Evolutionary conservation across 2,797 vertebrate species (phyloP).

Genomic region (Argyrosomus regius): DNA sequence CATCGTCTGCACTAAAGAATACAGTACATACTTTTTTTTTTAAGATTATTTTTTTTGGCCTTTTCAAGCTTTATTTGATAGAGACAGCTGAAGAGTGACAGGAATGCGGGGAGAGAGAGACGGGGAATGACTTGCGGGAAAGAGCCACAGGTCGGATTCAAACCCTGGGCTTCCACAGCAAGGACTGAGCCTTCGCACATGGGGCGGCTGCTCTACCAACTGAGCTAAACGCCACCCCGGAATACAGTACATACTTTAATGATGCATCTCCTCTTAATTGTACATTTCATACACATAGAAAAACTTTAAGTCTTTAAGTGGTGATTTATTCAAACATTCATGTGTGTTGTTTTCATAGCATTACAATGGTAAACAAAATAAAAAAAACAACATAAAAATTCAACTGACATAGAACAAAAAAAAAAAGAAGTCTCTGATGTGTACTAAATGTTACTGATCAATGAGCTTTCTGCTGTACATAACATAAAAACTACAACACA

Average conservation of each 20-base stretch:
- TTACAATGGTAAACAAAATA: conserved; percentile 55
- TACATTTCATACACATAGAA: conserved; percentile 1
- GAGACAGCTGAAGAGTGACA: no score
- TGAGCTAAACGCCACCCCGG: not conserved
- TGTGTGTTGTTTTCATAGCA: conserved; percentile 53
- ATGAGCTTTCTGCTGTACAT: conserved; percentile 41
- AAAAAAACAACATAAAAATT: conserved; percentile 50
- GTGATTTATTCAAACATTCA: conserved; percentile 72
- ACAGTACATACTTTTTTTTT: no score
- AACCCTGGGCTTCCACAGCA: no score
- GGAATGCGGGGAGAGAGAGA: no score
- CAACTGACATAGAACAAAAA: conserved; percentile 20
- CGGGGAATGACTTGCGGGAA: no score
- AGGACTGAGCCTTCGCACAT: no score
- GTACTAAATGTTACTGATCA: conserved; percentile 31
- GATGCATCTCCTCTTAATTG: not conserved
- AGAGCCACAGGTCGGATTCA: no score
- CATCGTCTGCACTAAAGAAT: not conserved
- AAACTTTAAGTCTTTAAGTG: not conserved
- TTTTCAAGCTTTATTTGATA: no score
- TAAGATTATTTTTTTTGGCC: no score
- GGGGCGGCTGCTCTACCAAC: no score
- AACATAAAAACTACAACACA: conserved; percentile 47
- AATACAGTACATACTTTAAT: not conserved
- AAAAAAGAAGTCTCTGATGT: conserved; percentile 22